These are phyloP conservation scores for Ctena decussata DNA, from an alignment of 2,888 invertebrate species.

Conservation along the genomic window DNA sequence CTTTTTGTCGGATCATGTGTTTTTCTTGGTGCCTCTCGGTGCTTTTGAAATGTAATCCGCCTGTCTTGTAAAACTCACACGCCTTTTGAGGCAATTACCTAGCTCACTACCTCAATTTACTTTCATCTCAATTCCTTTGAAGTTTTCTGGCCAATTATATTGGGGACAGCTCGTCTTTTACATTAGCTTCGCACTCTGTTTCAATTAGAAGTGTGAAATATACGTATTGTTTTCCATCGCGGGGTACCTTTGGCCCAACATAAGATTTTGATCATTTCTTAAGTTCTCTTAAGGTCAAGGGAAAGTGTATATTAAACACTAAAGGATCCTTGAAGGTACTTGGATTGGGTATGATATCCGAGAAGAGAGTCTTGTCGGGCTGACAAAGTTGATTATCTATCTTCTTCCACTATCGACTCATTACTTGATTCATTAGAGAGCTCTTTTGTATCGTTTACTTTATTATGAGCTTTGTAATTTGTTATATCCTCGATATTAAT, in stretches of 20 bases:
- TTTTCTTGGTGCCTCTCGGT: constrained; percentile 1
- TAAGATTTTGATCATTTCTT: constrained; percentile 2
- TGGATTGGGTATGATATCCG: not conserved
- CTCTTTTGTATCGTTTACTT: constrained; percentile 11
- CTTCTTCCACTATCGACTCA: constrained; percentile 10
- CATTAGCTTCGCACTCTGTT: not conserved
- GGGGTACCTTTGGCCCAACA: not conserved
- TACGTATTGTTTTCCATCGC: not conserved
- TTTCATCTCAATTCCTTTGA: not conserved
- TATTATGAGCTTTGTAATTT: not conserved
- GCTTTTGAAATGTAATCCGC: constrained; percentile 5
- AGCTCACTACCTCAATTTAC: not conserved
- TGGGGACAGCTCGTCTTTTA: constrained; percentile 1
- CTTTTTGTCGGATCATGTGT: not conserved
- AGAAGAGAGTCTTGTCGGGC: not conserved
- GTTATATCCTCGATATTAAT: not conserved
- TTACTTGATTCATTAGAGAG: not conserved
- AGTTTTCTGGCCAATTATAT: not conserved
- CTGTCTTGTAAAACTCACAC: not conserved
- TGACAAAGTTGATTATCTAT: constrained; percentile 18
- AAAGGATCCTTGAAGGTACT: not conserved
- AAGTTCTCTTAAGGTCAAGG: constrained; percentile 14
- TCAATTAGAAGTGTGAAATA: constrained; percentile 2
- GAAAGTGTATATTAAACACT: constrained; percentile 17
- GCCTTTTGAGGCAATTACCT: constrained; percentile 9